Evolutionary conservation across 2,888 invertebrate species (phyloP).

Genomic region (Charanyca ferruginea): DNA sequence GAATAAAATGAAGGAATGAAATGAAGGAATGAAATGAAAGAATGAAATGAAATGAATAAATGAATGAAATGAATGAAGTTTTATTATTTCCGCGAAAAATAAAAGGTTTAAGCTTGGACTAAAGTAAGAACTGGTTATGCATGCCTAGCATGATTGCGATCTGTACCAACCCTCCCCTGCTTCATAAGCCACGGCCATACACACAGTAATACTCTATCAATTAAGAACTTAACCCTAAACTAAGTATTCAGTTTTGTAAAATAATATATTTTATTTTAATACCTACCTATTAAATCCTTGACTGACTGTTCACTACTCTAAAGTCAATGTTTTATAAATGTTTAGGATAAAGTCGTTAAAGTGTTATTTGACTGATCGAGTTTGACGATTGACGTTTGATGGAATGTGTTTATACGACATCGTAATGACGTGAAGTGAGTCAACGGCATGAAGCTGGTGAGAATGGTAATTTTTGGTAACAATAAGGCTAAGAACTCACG

Average conservation of each 20-base stretch:
- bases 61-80: too few relatives aligned
- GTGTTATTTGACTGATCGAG: slow-evolving; percentile 51
- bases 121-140: too few relatives aligned
- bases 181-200: slow-evolving; percentile 17
- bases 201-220: slow-evolving; percentile 19
- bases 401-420: slow-evolving; percentile 23
- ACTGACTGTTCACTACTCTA: slow-evolving; percentile 58
- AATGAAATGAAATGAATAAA: too few relatives aligned
- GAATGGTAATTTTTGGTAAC: too few relatives aligned
- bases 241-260: slow-evolving; percentile 49
- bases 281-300: slow-evolving; percentile 54
- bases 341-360: slow-evolving; percentile 58
- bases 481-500: too few relatives aligned
- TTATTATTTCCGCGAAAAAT: too few relatives aligned
- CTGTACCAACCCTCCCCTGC: background rate
- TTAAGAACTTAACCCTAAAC: slow-evolving; percentile 35
- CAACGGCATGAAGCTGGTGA: too few relatives aligned
- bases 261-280: slow-evolving; percentile 58
- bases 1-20: too few relatives aligned
- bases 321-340: slow-evolving; percentile 67
- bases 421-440: background rate
- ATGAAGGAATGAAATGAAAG: too few relatives aligned
- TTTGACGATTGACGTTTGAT: slow-evolving; percentile 10
- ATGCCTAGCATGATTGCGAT: background rate
- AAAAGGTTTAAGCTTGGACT: too few relatives aligned